Base-by-base conservation (phyloP, 1,140 invertebrate genomes). In the Ladona fulva region DNA sequence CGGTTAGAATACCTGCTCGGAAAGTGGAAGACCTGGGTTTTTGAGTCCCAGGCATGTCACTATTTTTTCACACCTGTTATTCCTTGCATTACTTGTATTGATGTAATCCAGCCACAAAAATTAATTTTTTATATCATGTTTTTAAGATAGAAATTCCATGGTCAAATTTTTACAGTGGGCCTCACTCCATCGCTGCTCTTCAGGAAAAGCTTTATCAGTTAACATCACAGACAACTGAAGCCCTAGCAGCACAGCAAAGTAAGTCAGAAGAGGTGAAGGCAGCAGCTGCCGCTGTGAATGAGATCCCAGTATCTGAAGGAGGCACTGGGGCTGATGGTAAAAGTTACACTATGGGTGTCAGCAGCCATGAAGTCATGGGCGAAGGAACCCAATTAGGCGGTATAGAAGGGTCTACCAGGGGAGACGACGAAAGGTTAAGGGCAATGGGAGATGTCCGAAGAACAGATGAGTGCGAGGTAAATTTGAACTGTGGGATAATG, bases 161-260 rank as follows among this genome's bases (percentile, higher is more conserved):
- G 1, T 37, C 8, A 37, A 37, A 42, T 22, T 76, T 24, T 79
- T 78, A 12, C 74, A 80, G 82, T 76, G 85, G 86, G 14, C 87
- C 87, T 7, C 85, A 87, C 76, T 88, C 88, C 6, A 88, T 89
- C 77, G 87, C 87, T 7, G 87, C 89, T 81, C 80, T 89, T 1
- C 87, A 89, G 77, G 86, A 88, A 74, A 88, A 89, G 81, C 83
- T 89, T 76, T 83, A 85, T 8, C 86, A 88, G 81, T 79, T 89
- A 77, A 89, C 88, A 74, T 87, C 85, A 81, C 88, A 88, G 78
- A 87, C 87, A 25, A 85, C 85, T n/a, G 87, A 89, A 81, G 52
- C 52, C 3, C 52, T 66, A 16, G 52, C 52, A 19, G 52, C 52
- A 66, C 52, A 66, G 12, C 52, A 66, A 66, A 22, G 52, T 19